Percentiles rank a stretch among this genome's conserved stretches.
Evolutionary conservation across 2,888 invertebrate genomes (phyloP).

Genomic region (Choristoneura rosaceana): DNA sequence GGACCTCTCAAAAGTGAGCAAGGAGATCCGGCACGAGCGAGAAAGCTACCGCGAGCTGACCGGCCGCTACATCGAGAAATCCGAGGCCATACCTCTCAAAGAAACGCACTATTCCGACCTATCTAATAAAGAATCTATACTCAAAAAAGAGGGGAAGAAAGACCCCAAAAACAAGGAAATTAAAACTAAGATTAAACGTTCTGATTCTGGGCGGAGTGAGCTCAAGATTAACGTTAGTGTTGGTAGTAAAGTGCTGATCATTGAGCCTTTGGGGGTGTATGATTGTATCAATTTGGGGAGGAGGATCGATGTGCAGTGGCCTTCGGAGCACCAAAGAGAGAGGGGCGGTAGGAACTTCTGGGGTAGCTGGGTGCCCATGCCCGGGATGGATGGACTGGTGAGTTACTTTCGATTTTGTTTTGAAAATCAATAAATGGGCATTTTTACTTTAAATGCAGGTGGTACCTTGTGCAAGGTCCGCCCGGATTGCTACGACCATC

Average conservation of each 20-base stretch:
- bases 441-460: too few relatives aligned
- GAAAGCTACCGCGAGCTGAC: slow-evolving; percentile 80
- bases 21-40: slow-evolving; percentile 79
- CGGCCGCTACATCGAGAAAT: slow-evolving; percentile 77
- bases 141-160: slow-evolving; percentile 68
- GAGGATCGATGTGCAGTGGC: slow-evolving; percentile 98
- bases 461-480: too few relatives aligned
- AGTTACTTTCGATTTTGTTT: slow-evolving; percentile 46
- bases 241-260: slow-evolving; percentile 78
- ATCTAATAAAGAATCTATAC: slow-evolving; percentile 65
- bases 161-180: slow-evolving; percentile 73
- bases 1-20: slow-evolving; percentile 77
- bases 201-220: slow-evolving; percentile 75
- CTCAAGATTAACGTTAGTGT: slow-evolving; percentile 74
- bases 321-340: slow-evolving; percentile 94
- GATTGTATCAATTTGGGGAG: slow-evolving; percentile 96
- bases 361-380: slow-evolving; percentile 94
- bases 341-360: slow-evolving; percentile 95
- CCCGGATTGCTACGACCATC: too few relatives aligned
- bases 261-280: slow-evolving; percentile 88
- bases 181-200: slow-evolving; percentile 76
- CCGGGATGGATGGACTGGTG: slow-evolving; percentile 96
- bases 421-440: too few relatives aligned
- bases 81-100: slow-evolving; percentile 67
- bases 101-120: slow-evolving; percentile 73